Percentiles rank a stretch among this genome's conserved stretches.
Evolutionary conservation across 2,113 vertebrate genomes (phyloP).

Genomic region (Carollia perspicillata): DNA sequence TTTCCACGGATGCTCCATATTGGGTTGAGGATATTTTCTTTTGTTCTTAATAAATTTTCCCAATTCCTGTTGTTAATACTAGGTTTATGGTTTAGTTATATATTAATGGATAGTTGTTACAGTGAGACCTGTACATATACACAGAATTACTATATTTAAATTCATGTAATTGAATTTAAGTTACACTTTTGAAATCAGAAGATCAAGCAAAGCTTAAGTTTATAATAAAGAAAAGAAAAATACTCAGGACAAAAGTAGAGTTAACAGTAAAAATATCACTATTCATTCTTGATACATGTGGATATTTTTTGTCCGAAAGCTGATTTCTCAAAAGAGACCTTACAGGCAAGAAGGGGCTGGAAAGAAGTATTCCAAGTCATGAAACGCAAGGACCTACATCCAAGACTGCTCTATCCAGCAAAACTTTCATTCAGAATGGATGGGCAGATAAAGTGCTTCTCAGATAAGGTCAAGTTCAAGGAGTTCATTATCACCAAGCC

Average conservation of each 20-base stretch:
- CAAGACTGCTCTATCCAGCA: no score
- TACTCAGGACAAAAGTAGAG: conserved; percentile 57
- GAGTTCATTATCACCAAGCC: no score
- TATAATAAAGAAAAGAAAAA: conserved; percentile 46
- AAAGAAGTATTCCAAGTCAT: no score
- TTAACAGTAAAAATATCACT: conserved; percentile 45
- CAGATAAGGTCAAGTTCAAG: no score
- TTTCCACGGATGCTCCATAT: not conserved
- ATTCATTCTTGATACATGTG: not conserved
- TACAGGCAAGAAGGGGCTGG: no score
- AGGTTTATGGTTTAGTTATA: conserved; percentile 78
- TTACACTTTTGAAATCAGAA: conserved; percentile 63
- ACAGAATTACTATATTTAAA: conserved; percentile 12
- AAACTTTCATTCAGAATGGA: no score
- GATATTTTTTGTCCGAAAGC: conserved; percentile 74
- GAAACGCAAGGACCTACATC: no score
- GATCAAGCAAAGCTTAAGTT: conserved; percentile 60
- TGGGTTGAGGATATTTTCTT: not conserved
- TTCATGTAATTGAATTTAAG: conserved; percentile 72
- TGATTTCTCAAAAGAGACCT: no score
- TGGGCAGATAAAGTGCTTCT: no score
- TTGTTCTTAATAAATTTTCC: not conserved
- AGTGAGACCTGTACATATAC: conserved; percentile 31
- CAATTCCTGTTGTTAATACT: not conserved
- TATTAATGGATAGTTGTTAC: conserved; percentile 57